A percentile compares a stretch with the other conserved stretches of the same genome.
phyloP scores from a whole-genome alignment of 2,888 invertebrate species.

The Tridacna gigas region DNA sequence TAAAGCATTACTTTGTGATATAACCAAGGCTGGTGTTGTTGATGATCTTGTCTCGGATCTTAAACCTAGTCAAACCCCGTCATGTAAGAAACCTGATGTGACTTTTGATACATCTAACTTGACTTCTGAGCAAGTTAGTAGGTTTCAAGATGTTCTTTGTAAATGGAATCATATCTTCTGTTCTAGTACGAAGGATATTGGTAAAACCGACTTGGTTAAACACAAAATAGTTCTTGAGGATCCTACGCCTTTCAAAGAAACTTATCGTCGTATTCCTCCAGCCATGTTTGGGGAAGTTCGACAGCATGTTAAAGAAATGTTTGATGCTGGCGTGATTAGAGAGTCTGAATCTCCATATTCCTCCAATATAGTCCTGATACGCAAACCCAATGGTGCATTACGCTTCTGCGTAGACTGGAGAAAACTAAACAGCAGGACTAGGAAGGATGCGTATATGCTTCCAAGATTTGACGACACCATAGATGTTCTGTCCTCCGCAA shows the following conservation, averaged over 20 bases:
- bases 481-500: neutral
- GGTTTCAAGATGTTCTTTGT: neutral
- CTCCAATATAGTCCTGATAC: neutral
- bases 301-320: constrained; percentile 45
- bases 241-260: constrained; percentile 36
- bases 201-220: constrained; percentile 22
- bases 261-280: constrained; percentile 38
- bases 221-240: constrained; percentile 45
- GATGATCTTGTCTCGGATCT: neutral
- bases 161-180: neutral
- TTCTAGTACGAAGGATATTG: constrained; percentile 28
- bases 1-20: neutral
- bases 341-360: constrained; percentile 20
- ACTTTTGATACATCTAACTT: neutral
- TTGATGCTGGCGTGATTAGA: constrained; percentile 31
- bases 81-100: neutral
- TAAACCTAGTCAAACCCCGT: neutral
- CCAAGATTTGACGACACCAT: constrained; percentile 5
- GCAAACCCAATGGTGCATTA: neutral
- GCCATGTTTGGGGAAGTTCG: constrained; percentile 44
- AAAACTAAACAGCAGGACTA: constrained; percentile 3
- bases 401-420: neutral
- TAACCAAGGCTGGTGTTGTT: neutral
- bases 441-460: neutral
- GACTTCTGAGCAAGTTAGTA: neutral